Conservation (phyloP, 2,888 invertebrate species). For the Eupsilia transversa region DNA sequence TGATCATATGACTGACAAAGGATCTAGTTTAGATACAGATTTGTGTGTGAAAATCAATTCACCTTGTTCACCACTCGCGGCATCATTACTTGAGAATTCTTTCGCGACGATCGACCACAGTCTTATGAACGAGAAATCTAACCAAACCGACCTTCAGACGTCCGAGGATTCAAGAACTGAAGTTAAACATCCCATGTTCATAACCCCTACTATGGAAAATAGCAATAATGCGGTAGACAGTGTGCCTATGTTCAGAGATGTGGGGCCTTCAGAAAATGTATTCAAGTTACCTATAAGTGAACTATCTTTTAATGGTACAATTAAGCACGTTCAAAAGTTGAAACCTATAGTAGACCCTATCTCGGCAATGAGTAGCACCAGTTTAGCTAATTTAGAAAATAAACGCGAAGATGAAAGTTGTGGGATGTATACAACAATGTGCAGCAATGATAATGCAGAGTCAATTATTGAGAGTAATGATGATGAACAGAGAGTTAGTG, state of each 20-base stretch:
- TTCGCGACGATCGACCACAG: slow-evolving; percentile 80
- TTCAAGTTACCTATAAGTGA: slow-evolving; percentile 88
- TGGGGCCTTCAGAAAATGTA: slow-evolving; percentile 80
- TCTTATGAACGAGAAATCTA: slow-evolving; percentile 81
- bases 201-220: slow-evolving; percentile 89
- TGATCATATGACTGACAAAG: slow-evolving; percentile 75
- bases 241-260: slow-evolving; percentile 83
- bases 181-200: slow-evolving; percentile 82
- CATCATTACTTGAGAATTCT: slow-evolving; percentile 79
- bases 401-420: slow-evolving; percentile 67
- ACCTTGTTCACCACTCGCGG: slow-evolving; percentile 76
- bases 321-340: slow-evolving; percentile 87
- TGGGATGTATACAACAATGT: slow-evolving; percentile 60
- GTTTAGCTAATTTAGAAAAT: slow-evolving; percentile 73
- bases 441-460: slow-evolving; percentile 62
- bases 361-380: slow-evolving; percentile 78
- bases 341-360: slow-evolving; percentile 87
- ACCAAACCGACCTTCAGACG: slow-evolving; percentile 78
- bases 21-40: slow-evolving; percentile 76
- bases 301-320: slow-evolving; percentile 87
- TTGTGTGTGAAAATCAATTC: slow-evolving; percentile 78
- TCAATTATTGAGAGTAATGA: slow-evolving; percentile 64
- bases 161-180: slow-evolving; percentile 84
- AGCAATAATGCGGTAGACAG: slow-evolving; percentile 89
- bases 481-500: slow-evolving; percentile 69